Evolutionary conservation across 2,888 invertebrate species (phyloP), one percentile per base, ranked within the genome.

Genomic region (Tinea pellionella): DNA sequence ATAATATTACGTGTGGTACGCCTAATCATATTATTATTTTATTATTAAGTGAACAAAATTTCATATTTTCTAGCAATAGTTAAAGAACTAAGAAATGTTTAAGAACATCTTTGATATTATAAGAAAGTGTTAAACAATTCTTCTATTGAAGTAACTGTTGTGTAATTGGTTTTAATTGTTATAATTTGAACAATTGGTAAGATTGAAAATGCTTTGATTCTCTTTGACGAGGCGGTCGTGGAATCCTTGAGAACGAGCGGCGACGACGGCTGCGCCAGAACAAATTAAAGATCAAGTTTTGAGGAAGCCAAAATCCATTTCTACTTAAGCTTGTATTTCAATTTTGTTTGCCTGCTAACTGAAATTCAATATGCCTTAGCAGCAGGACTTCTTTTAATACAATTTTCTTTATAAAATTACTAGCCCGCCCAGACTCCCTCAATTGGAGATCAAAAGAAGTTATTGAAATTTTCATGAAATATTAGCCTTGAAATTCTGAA

Each of bases 231-330:
- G 30, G 59, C n/a, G 19, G 59, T 41, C n/a, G 59, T 16, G 59
- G 42, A 37, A 37, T 37, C 42, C 59, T 59, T 43, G 59, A 13
- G 59, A 24, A 29, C 43, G 57, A 47, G 47, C 15, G 11, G 4
- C 15, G 59, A 30, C 59, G 59, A 24, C 59, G 59, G 59, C 59
- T 59, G 59, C 42, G 59, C 16, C 47, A 29, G 29, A 59, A 59
- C 59, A 59, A 59, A 59, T 59, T 59, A 59, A 59, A 59, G 59
- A 59, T 59, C 59, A 59, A 59, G 59, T 59, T 59, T 59, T 59
- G 32, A 57, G 15, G 32, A 57, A 32, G 19, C 57, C 30, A 57
- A 57, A 30, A 32, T 57, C 57, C 30, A 57, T 32, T 57, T 57
- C 30, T 57, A 32, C 19, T 57, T 32, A 32, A 57, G 57, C 57